phyloP scores from a whole-genome alignment of 2,113 vertebrate genomes.

The Xenopus laevis region DNA sequence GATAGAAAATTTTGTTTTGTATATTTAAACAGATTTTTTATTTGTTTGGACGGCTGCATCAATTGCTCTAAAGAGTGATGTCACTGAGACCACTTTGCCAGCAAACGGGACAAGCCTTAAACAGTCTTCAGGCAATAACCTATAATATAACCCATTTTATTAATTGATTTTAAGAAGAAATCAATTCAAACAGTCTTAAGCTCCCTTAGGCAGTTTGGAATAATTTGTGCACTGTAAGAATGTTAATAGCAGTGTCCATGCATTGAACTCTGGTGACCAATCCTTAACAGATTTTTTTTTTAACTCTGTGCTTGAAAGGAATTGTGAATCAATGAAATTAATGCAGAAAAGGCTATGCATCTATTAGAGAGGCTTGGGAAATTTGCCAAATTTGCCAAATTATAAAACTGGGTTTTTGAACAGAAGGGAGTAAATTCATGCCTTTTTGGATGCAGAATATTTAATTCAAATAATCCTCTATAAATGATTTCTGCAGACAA shows the following conservation, averaged over 20 bases:
- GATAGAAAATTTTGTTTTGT: background rate
- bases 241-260: constrained; percentile 40
- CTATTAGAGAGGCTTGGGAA: background rate
- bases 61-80: background rate
- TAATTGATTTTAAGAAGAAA: constrained; percentile 47
- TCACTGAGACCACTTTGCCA: constrained; percentile 23
- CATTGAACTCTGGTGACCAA: constrained; percentile 42
- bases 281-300: constrained; percentile 31
- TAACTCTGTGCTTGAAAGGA: constrained; percentile 30
- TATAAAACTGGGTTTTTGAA: background rate
- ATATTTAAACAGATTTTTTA: background rate
- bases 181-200: constrained; percentile 38
- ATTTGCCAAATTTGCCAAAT: background rate
- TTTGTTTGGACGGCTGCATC: constrained; percentile 4
- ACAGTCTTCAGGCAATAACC: constrained; percentile 33
- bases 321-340: constrained; percentile 37
- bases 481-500: too few species aligned
- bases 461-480: too few species aligned
- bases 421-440: too few species aligned
- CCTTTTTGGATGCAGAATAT: too few species aligned
- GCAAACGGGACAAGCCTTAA: constrained; percentile 18
- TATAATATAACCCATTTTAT: constrained; percentile 41
- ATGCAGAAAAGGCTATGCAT: constrained; percentile 24
- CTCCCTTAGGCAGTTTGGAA: constrained; percentile 30
- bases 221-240: constrained; percentile 40